Base-by-base conservation (phyloP, 30 jellyfish, hydroid and myxozoan species). In the Hydra vulgaris region DNA sequence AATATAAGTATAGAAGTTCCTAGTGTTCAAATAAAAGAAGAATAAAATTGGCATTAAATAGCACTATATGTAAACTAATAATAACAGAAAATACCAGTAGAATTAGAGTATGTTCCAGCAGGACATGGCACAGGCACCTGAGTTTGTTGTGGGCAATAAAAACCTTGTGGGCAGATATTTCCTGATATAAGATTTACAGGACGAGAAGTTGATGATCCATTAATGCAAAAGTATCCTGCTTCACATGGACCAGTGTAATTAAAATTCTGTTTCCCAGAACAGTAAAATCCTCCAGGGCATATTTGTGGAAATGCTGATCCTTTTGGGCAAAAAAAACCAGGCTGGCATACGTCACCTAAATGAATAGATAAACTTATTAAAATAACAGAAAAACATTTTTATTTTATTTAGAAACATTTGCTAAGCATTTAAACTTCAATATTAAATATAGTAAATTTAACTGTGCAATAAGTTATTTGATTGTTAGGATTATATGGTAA, bases 331-430 rank as follows among this genome's bases (percentile, higher is more conserved):
- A 85, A 90, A 70, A 86, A 90, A 18, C 97, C 97, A 15, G 95
- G 95, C 80, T 86, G 97, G 66, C 97, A 90, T 74, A 78, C 95
- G 16, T 95, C 97, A 72, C 97, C 97, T 90, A 78, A 18, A 79
- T 26, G 18, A n/a, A 23, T 20, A 40, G 12, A 40, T 3, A 40
- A 40, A 77, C 40, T n/a, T n/a, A n/a, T n/a, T n/a, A n/a, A n/a
- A n/a, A n/a, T n/a, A n/a, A n/a, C n/a, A 24, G n/a, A 17, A 5
- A 23, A 15, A 15, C 19, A 21, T 71, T 18, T 25, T 71, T n/a
- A 56, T 56, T 56, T 56, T 56, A 56, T n/a, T 56, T n/a, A n/a
- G n/a, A n/a, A n/a, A n/a, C n/a, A n/a, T n/a, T n/a, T n/a, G n/a
- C n/a, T n/a, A n/a, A n/a, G n/a, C n/a, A n/a, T n/a, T n/a, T n/a